These are phyloP conservation scores for Elymnias hypermnestra DNA, from an alignment of 1,140 invertebrate genomes.

Conservation along the genomic window DNA sequence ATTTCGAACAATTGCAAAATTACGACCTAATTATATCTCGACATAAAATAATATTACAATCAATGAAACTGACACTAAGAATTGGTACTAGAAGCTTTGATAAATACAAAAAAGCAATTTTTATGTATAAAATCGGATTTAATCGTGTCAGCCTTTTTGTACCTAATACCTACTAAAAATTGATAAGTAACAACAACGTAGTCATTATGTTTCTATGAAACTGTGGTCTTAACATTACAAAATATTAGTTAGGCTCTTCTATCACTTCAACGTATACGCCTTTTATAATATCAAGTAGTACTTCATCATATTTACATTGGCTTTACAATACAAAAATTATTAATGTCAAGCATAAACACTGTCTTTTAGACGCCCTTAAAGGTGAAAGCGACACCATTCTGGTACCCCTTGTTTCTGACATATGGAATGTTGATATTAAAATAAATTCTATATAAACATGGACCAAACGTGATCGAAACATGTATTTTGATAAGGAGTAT, in stretches of 20 bases:
- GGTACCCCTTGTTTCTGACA: constrained; percentile 22
- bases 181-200: constrained; percentile 68
- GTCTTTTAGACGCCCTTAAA: constrained; percentile 59
- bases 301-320: constrained; percentile 37
- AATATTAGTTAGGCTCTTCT: constrained; percentile 67
- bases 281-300: constrained; percentile 33
- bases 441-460: constrained; percentile 7
- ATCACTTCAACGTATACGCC: constrained; percentile 71
- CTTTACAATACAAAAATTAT: constrained; percentile 14
- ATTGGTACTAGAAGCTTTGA: constrained; percentile 13
- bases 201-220: constrained; percentile 71
- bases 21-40: background rate
- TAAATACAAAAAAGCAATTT: constrained; percentile 20
- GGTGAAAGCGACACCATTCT: constrained; percentile 15
- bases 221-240: constrained; percentile 61
- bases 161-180: constrained; percentile 68
- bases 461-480: background rate
- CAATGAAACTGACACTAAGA: constrained; percentile 18
- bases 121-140: constrained; percentile 55
- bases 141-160: constrained; percentile 61
- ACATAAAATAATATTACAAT: background rate
- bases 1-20: background rate
- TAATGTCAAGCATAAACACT: constrained; percentile 32
- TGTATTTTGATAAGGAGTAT: background rate
- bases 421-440: constrained; percentile 43